Percentiles rank a stretch among this genome's conserved stretches.
Evolutionary conservation across 2,797 vertebrate species (phyloP).

Genomic region (Salmo trutta): DNA sequence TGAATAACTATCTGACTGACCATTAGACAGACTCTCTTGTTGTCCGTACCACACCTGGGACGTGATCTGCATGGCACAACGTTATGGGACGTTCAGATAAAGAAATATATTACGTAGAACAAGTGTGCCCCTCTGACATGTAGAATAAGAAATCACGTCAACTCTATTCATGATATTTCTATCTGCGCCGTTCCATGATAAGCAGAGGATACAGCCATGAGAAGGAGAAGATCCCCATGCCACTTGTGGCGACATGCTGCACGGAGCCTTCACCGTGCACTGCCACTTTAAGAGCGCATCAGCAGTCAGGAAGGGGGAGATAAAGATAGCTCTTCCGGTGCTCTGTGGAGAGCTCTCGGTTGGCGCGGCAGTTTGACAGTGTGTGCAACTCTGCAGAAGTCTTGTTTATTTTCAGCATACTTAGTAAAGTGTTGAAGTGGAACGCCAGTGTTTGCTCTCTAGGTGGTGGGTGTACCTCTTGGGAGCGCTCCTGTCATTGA

Average conservation of each 20-base stretch:
- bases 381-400: no score
- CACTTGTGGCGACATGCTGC: conserved; percentile 39
- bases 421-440: no score
- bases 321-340: no score
- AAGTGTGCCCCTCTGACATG: neutral
- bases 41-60: neutral
- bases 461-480: no score
- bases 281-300: no score
- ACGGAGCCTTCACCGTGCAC: no score
- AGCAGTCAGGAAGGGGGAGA: no score
- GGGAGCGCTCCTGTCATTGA: no score
- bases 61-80: accelerated
- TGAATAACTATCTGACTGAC: neutral
- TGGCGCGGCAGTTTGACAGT: no score
- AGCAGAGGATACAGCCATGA: neutral
- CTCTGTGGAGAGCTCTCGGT: no score
- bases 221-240: neutral
- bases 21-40: neutral
- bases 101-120: neutral
- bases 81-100: neutral
- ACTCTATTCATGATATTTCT: neutral
- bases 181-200: neutral
- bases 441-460: no score
- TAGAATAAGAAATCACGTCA: neutral
- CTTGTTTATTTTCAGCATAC: no score